Evolutionary conservation across 2,113 vertebrate genomes (phyloP).

Genomic region (Etia nguti): DNA sequence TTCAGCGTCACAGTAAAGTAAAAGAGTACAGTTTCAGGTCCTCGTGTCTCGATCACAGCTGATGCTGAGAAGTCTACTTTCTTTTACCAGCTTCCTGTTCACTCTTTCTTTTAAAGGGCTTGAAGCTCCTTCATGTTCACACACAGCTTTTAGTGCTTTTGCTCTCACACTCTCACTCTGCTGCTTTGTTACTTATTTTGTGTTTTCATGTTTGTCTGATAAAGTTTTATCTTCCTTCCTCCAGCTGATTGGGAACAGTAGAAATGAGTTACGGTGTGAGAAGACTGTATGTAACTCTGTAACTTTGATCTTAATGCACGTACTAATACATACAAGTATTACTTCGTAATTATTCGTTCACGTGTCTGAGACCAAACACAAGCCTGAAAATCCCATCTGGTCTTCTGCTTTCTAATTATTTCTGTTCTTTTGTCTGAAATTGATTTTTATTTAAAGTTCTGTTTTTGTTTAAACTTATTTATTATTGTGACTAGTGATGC

Average conservation of each 20-base stretch:
- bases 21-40: not conserved
- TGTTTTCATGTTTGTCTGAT: not conserved
- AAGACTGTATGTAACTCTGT: not conserved
- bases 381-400: not conserved
- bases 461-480: not conserved
- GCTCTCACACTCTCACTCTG: not conserved
- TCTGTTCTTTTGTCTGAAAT: no score
- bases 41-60: not conserved
- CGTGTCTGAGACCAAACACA: not conserved
- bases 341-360: not conserved
- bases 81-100: no score
- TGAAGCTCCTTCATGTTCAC: not conserved
- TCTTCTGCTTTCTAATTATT: not conserved
- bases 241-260: not conserved
- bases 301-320: not conserved
- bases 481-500: not conserved
- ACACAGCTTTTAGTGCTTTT: no score
- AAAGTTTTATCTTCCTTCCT: accelerated
- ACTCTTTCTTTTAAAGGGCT: not conserved
- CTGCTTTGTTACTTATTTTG: not conserved
- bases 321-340: not conserved
- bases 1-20: not conserved
- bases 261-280: not conserved
- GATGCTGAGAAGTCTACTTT: not conserved
- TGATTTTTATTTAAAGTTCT: not conserved